Base-by-base conservation (phyloP, 1,140 invertebrate species). In the Wiebesia pumilae region DNA sequence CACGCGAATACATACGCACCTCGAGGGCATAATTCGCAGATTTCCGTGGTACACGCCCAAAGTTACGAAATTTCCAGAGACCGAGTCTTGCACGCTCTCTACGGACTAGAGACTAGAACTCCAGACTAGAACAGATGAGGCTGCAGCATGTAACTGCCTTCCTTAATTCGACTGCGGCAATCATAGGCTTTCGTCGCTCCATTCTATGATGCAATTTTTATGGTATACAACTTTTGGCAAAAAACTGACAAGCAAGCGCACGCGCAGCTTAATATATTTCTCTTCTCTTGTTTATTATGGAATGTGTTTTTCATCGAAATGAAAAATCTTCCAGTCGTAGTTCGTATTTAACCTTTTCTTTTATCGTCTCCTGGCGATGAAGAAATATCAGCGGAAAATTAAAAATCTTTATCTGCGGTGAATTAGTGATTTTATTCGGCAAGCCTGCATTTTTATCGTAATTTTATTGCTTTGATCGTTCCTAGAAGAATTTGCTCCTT, bases 31-130 rank as follows among this genome's bases (percentile, higher is more conserved):
- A 79, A 81, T 81, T 73, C 84, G 73, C 30, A 83, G 58, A 83
- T 86, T 86, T 86, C 85, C 85, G 79, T 86, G 58, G 81, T 86
- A 78, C 73, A 86, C 85, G 85, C 85, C 85, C 85, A 58, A 82
- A 79, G 58, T 86, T 86, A 67, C 85, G 85, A 86, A 83, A 86
- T 83, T 79, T 62, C 71, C 69, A 33, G 77, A 79, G 77, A 77
- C 62, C 65, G 83, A 19, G 43, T 19, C 43, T 77, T 24, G 30
- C 7, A 62, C 83, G 27, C 43, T 85, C 65, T 54, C 43, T 16
- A n/a, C n/a, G n/a, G n/a, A n/a, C n/a, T n/a, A n/a, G n/a, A 30
- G 40, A 65, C 38, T 16, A 4, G 14, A 54, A n/a, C n/a, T 81
- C 38, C 7, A 33, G 62, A 82, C 78, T 86, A 82, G 85, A 82